A percentile compares a stretch with the other conserved stretches of the same genome.
Conservation (phyloP, 2,888 invertebrate genomes). For the Dermolepida albohirtum region DNA sequence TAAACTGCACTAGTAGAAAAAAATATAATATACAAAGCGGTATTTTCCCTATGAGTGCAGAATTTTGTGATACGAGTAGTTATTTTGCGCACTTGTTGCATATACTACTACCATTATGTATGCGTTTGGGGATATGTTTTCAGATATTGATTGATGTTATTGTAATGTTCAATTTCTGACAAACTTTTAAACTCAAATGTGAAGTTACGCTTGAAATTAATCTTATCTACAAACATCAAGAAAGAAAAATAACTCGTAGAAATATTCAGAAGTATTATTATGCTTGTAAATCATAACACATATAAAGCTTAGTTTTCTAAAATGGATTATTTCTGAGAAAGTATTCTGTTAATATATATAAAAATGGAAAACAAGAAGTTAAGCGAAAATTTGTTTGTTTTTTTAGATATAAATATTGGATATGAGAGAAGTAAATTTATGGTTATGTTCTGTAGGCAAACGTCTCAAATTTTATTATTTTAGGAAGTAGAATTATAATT, state of each 20-base stretch:
- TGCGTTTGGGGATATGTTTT: no score
- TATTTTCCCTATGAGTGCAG: no score
- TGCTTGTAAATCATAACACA: no score
- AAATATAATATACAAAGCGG: no score
- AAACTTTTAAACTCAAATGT: not conserved
- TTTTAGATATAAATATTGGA: constrained; percentile 77
- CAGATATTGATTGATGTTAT: no score
- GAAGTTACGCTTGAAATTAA: not conserved
- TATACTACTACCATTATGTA: no score
- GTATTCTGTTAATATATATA: not conserved
- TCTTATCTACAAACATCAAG: constrained; percentile 12
- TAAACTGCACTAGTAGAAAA: no score
- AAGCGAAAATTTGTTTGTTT: constrained; percentile 69
- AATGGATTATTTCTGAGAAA: constrained; percentile 5
- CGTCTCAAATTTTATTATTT: constrained; percentile 51
- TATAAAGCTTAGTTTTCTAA: not conserved
- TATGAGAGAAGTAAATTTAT: constrained; percentile 72
- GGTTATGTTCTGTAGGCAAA: constrained; percentile 15
- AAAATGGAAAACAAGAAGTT: constrained; percentile 29
- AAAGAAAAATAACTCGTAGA: not conserved
- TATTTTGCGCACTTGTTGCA: no score
- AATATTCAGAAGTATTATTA: constrained; percentile 7
- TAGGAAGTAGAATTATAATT: constrained; percentile 86
- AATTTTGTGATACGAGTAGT: no score
- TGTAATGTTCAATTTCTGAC: not conserved